These are phyloP conservation scores for Torymus aiolomorphi DNA, from an alignment of 2,888 invertebrate species.

Conservation along the genomic window DNA sequence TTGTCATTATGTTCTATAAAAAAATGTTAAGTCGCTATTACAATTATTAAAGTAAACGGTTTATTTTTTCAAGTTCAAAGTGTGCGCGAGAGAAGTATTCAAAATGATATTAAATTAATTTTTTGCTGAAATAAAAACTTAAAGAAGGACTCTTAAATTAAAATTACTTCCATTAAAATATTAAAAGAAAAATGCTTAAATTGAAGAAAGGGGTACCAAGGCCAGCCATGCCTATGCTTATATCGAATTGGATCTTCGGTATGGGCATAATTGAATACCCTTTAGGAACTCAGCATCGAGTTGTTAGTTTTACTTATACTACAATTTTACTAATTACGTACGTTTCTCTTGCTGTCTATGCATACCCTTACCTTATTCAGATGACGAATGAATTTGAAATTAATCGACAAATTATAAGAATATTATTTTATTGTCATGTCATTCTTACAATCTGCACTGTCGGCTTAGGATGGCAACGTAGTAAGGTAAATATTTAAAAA, in stretches of 20 bases:
- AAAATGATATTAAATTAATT: too few species aligned
- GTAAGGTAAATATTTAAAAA: background rate
- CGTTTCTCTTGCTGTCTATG: background rate
- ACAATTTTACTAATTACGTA: background rate
- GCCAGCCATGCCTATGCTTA: background rate
- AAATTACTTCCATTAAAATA: too few species aligned
- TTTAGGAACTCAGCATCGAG: background rate
- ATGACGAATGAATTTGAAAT: background rate
- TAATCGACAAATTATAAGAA: background rate
- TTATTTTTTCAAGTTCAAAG: too few species aligned
- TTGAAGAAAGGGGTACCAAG: too few species aligned
- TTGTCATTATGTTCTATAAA: too few species aligned
- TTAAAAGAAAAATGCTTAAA: too few species aligned
- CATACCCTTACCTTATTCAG: background rate
- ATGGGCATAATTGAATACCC: conserved; percentile 13
- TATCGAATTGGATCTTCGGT: conserved; percentile 12
- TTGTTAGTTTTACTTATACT: conserved; percentile 1
- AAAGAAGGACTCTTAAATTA: too few species aligned
- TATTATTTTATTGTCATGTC: conserved; percentile 3
- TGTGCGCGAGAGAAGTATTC: too few species aligned
- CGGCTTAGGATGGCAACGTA: background rate
- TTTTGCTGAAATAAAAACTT: too few species aligned
- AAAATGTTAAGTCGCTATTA: too few species aligned
- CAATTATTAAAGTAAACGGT: too few species aligned
- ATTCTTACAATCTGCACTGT: background rate